A percentile compares a stretch with the other conserved stretches of the same genome.
These are phyloP conservation scores for Erinaceus europaeus DNA, from an alignment of 2,113 vertebrate genomes.

Conservation along the genomic window DNA sequence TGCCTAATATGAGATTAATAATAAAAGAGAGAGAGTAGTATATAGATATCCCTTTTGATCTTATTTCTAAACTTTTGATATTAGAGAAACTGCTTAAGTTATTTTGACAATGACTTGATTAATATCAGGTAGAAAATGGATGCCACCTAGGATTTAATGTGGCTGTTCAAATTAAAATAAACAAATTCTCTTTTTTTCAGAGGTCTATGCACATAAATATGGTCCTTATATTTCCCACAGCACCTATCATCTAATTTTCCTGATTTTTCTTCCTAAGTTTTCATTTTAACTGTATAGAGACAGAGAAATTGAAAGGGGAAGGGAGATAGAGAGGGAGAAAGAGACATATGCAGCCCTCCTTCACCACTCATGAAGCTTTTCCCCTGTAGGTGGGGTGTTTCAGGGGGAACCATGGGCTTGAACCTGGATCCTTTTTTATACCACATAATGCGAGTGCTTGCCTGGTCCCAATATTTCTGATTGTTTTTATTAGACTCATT, in stretches of 20 bases:
- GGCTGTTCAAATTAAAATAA: slow-evolving; percentile 5
- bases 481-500: slow-evolving; percentile 39
- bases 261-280: slow-evolving; percentile 34
- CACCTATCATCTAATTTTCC: slow-evolving; percentile 28
- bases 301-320: no score
- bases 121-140: slow-evolving; percentile 24
- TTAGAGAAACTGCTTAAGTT: neutral
- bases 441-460: no score
- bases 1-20: no score
- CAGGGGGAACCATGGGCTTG: no score
- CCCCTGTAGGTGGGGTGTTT: no score
- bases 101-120: slow-evolving; percentile 26
- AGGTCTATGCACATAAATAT: slow-evolving; percentile 20
- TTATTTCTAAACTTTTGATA: neutral
- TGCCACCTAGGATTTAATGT: slow-evolving; percentile 2
- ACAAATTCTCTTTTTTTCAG: neutral
- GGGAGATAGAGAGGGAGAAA: no score
- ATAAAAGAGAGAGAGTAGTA: no score
- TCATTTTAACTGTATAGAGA: no score
- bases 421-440: no score
- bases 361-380: no score
- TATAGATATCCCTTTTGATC: neutral
- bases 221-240: slow-evolving; percentile 31
- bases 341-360: no score
- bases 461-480: no score